These are phyloP conservation scores for Tinea pellionella DNA, from an alignment of 2,888 invertebrate genomes.

Conservation along the genomic window DNA sequence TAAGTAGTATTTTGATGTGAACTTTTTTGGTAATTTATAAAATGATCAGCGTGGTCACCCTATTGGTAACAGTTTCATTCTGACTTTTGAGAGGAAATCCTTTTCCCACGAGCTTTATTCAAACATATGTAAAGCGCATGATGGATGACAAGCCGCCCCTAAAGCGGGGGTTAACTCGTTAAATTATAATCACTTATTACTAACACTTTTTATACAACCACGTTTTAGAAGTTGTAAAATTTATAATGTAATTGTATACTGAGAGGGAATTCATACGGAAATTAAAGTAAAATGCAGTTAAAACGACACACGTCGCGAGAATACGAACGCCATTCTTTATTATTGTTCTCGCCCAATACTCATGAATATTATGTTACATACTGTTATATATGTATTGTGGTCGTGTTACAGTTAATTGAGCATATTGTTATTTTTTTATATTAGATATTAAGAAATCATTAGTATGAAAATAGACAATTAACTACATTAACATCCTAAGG, in stretches of 20 bases:
- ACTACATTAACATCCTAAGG: no score
- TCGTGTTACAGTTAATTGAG: not conserved
- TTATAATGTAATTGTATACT: slow-evolving; percentile 62
- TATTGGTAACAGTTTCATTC: slow-evolving; percentile 45
- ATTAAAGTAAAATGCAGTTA: slow-evolving; percentile 39
- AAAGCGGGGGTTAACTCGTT: slow-evolving; percentile 53
- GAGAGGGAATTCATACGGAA: slow-evolving; percentile 18
- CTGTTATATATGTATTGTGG: not conserved
- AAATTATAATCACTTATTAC: slow-evolving; percentile 50
- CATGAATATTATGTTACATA: slow-evolving; percentile 39
- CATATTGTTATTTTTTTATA: not conserved
- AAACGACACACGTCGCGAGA: slow-evolving; percentile 57
- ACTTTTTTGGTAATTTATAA: not conserved
- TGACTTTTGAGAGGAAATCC: slow-evolving; percentile 68
- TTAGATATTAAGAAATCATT: not conserved
- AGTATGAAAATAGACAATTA: no score
- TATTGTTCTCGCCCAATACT: slow-evolving; percentile 32
- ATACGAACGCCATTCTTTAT: slow-evolving; percentile 57
- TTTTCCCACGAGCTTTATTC: slow-evolving; percentile 71
- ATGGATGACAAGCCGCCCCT: slow-evolving; percentile 63
- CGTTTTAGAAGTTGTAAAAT: slow-evolving; percentile 33
- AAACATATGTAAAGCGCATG: slow-evolving; percentile 72
- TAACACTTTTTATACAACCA: slow-evolving; percentile 18
- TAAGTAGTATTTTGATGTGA: no score
- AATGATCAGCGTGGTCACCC: slow-evolving; percentile 33